Base-by-base conservation (phyloP, 92 coral and sea anemone genomes). In the Hydrozoanthus gracilis region DNA sequence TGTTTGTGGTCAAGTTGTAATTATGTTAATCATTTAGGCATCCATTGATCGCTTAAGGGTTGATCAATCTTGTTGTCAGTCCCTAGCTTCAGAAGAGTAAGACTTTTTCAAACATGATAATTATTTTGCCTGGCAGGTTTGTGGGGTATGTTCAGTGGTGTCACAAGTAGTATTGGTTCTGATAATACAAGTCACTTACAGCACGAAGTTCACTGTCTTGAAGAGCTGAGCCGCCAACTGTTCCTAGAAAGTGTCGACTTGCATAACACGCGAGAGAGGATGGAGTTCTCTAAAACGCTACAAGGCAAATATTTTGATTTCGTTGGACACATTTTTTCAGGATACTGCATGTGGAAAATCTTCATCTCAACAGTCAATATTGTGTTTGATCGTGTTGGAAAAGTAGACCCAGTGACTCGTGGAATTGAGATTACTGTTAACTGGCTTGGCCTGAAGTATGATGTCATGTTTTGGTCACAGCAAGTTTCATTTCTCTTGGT, bases 301-400 rank as follows among this genome's bases (percentile, higher is more conserved):
- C 99, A 93, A 67, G 99, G 99, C 86, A 95, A 91, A 80, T 96
- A 96, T 87, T 96, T 96, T 82, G 99, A 96, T 71, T 96, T 96
- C 68, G 89, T 96, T 13, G 99, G 99, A 68, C 99, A 96, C 78
- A 96, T 96, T 69, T 96, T 96, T 70, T 95, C 98, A 7, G 99
- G 98, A 1, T 96, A 96, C 44, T 96, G 99, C 84, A 94, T 96
- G 16, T 96, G 99, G 99, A 96, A 96, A 71, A 96, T 96, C 77
- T 96, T 96, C 76, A 96, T 96, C 69, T 96, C 99, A 47, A 96
- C 99, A 2, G 99, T 96, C 4, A 96, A 96, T 94, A 96, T 96
- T 71, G 91, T 96, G 46, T 96, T 96, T 92, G 99, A 96, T 74
- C 98, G 99, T 20, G 99, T 96, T 5, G 99, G 99, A 15, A 96